phyloP scores from a whole-genome alignment of 1,140 invertebrate genomes.

The Heliconius hewitsoni region DNA sequence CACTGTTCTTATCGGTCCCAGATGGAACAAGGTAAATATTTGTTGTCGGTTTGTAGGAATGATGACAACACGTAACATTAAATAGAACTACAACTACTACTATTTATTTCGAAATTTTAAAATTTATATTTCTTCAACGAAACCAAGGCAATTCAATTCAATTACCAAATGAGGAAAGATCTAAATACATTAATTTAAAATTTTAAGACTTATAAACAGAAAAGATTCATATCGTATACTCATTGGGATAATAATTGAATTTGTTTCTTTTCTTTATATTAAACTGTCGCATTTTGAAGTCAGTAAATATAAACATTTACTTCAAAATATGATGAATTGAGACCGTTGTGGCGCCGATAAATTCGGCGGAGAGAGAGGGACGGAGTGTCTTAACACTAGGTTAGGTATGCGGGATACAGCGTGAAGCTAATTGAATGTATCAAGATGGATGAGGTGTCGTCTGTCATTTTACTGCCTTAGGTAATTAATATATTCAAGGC shows the following conservation, averaged over 20 bases:
- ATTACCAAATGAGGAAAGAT: too few species aligned
- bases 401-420: too few species aligned
- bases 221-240: not conserved
- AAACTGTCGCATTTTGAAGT: not conserved
- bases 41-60: not conserved
- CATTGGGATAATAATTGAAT: not conserved
- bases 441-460: not conserved
- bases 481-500: not conserved
- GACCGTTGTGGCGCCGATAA: too few species aligned
- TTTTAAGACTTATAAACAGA: not conserved
- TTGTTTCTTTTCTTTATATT: not conserved
- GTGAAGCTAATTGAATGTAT: not conserved
- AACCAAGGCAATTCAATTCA: too few species aligned
- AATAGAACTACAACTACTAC: not conserved
- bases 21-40: slow-evolving; percentile 7
- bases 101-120: not conserved
- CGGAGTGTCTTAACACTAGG: too few species aligned
- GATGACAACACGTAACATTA: not conserved
- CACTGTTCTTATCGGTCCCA: not conserved
- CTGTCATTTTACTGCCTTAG: not conserved
- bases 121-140: not conserved
- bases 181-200: too few species aligned
- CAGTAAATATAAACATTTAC: not conserved
- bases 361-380: too few species aligned
- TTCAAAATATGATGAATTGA: too few species aligned